These are phyloP conservation scores for Poecile montanus DNA, from an alignment of 2,797 vertebrate genomes.

Conservation along the genomic window DNA sequence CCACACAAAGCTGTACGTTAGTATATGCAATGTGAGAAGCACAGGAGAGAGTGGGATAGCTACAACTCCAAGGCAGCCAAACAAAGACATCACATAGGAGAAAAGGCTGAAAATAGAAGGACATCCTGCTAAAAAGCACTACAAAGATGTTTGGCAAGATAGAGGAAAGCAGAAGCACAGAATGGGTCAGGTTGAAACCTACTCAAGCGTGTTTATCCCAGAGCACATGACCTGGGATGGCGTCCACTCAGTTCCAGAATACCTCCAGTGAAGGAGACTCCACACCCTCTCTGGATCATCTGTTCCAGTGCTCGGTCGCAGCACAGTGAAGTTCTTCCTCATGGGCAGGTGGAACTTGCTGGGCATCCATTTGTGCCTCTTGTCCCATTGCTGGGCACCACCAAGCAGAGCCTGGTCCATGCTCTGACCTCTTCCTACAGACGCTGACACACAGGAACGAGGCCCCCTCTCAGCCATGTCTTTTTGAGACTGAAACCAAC, in stretches of 20 bases:
- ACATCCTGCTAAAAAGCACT: not conserved
- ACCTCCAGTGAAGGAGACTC: not conserved
- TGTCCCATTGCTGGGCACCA: not conserved
- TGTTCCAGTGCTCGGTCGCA: fast-evolving
- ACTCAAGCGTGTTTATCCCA: not conserved
- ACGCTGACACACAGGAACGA: fast-evolving
- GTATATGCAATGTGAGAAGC: not conserved
- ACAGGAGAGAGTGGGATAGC: fast-evolving
- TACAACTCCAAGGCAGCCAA: fast-evolving
- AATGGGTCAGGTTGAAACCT: not conserved
- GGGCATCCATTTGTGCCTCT: fast-evolving
- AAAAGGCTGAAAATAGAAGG: not conserved
- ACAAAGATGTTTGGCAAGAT: not conserved
- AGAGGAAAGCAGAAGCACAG: not conserved
- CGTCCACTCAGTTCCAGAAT: not conserved
- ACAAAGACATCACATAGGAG: not conserved
- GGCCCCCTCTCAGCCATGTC: not conserved
- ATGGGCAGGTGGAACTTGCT: fast-evolving
- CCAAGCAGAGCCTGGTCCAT: fast-evolving
- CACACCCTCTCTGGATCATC: not conserved
- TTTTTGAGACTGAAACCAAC: not conserved
- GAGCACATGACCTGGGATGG: not conserved
- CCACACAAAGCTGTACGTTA: not conserved
- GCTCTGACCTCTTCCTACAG: not conserved
- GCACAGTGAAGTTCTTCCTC: not conserved